Base-by-base conservation (phyloP, 23 tunicate species). In the Halocynthia aurantium region DNA sequence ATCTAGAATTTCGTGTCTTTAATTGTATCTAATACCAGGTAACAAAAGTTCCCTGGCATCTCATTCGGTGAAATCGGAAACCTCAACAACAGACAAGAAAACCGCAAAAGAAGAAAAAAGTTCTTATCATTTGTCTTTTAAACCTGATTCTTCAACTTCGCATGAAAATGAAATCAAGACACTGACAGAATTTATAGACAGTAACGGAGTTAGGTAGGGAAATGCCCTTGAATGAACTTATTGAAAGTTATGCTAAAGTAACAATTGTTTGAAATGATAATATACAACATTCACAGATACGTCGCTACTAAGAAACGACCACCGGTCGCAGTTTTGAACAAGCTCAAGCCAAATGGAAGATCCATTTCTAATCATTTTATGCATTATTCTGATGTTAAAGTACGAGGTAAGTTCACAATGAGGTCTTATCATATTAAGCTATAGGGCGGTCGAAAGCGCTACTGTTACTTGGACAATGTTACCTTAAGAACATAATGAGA, bases 331-430 rank as follows among this genome's bases (percentile, higher is more conserved):
- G 52, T 88, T 50, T 77, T 84, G 55, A 80, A 69, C 73, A 87
- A 83, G 7, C 83, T 81, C 52, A 53, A 84, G 52, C 78, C 55
- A 15, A 52, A 53, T 53, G 52, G 65, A 51, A 68, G 85, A 68
- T 50, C 90, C 44, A 73, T 85, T 19, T 58, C 20, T 53, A 90
- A 90, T 72, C 97, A 90, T 72, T 90, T 85, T 77, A 77, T 77
- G 52, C 90, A 85, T 77, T 81, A 85, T 66, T 80, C 89, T 18
- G 97, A 90, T 71, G 86, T 90, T 52, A 84, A 84, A 77, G 90
- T 81, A 0, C 85, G 85, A 90, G 90, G 97, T 90, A 70, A 53
- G 71, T 31, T 31, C 44, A 31, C 44, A 31, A 31, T 31, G 44
- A 0, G 44, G 44, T 31, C 44, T 31, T 31, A 4, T 31, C 4